Base-by-base conservation (phyloP, 2,797 vertebrate genomes). In the Phylloscopus collybita region DNA sequence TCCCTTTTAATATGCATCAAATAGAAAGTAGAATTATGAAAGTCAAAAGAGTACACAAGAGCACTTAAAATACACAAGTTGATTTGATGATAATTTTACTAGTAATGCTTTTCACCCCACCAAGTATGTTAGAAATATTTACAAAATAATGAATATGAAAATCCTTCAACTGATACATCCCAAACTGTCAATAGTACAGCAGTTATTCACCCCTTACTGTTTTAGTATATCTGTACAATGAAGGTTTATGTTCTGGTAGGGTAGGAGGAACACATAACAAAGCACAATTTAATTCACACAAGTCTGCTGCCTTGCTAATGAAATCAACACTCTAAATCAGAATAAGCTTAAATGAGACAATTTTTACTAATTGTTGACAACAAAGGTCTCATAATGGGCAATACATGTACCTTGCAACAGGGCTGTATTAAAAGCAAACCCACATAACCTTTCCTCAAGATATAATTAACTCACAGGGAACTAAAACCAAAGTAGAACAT, bases 1-100 rank as follows among this genome's bases (percentile, higher is more conserved):
- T 85, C 57, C 26, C 92, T 95, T 78, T 75, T 66, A 76, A 89
- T 81, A 95, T 87, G 73, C 53, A 76, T 72, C 80, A 82, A 95
- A 94, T 53, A 90, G 83, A 80, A 65, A 86, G 71, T 10, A 93
- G 73, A 86, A 93, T 92, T 94, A 92, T 49, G 56, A 96, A 93
- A 93, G n/a, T 53, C 5, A 64, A 40, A 5, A 12, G 6, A 80
- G 50, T 44, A 87, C 30, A 40, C 49, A 84, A 86, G 36, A 69
- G 16, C 25, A 93, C 44, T 81, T 92, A 81, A 80, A 92, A 90
- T 30, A 90, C 11, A 54, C 27, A 51, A 15, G 32, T 50, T 95
- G 49, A 89, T 71, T 64, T 50, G 51, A 8, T 4, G 27, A 56
- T 80, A 57, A 93, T 88, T 76, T 69, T 51, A 84, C 26, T 54